A percentile compares a stretch with the other conserved stretches of the same genome.
These are phyloP conservation scores for Deilephila elpenor DNA, from an alignment of 2,888 invertebrate species.

Conservation along the genomic window DNA sequence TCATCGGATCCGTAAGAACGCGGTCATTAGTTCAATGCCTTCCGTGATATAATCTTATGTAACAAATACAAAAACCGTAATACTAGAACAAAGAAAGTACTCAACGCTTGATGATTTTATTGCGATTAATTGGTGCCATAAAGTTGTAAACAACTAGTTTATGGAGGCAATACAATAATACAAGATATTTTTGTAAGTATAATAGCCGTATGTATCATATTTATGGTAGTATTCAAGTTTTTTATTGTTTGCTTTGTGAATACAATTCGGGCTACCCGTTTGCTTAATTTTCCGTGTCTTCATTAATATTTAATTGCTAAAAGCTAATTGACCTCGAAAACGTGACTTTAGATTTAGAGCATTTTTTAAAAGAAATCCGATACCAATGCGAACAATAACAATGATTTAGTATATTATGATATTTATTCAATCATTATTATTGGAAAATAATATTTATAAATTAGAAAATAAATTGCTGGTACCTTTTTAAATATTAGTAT, in stretches of 20 bases:
- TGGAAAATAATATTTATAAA: no score
- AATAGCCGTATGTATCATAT: neutral
- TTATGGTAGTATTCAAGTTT: neutral
- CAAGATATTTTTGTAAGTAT: neutral
- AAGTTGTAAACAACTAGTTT: neutral
- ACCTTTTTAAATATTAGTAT: no score
- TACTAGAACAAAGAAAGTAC: slow-evolving; percentile 16
- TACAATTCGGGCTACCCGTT: neutral
- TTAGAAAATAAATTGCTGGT: no score
- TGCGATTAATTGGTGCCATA: slow-evolving; percentile 1
- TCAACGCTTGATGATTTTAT: slow-evolving; percentile 14
- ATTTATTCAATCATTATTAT: no score
- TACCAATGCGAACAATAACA: no score
- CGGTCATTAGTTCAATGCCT: slow-evolving; percentile 19
- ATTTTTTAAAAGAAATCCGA: neutral
- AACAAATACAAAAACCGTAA: neutral
- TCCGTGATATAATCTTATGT: neutral
- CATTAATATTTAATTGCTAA: neutral
- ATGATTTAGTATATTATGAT: no score
- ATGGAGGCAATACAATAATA: neutral
- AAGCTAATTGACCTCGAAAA: neutral
- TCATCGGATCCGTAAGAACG: neutral
- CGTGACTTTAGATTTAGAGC: neutral
- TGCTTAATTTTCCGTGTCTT: neutral
- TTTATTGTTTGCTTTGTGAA: neutral